Evolutionary conservation across 2,888 invertebrate genomes (phyloP), one percentile per base, ranked within the genome.

Genomic region (Cecidostiba fungosa): DNA sequence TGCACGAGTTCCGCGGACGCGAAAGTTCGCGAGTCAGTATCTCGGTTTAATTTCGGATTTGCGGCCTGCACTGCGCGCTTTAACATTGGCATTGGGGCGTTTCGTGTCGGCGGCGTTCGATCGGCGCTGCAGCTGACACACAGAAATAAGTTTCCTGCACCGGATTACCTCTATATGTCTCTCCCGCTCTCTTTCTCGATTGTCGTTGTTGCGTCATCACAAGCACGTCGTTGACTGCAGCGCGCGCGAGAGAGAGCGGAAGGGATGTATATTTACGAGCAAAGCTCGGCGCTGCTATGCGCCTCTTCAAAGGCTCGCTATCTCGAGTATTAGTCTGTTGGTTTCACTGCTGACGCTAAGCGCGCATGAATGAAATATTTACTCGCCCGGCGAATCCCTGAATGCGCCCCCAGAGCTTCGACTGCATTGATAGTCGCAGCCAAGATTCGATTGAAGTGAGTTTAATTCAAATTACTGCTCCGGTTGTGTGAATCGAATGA

Each of bases 61-160:
- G 76, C 43, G 23, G 14, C 3, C 66, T 47, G 43, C 26, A 3
- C 6, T 23, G n/a, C 29, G n/a, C 19, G 86, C 76, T 89, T 90
- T 89, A 90, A 89, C 91, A 90, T 90, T 91, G 91, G 88, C 90
- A 90, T 90, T 90, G 90, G 87, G 77, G 84, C 88, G 85, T 89
- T 88, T 87, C 87, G 72, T 83, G 73, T 84, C 79, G 84, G 86
- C 86, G 86, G 85, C 86, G 84, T 88, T 88, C 87, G 88, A 87
- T 89, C 76, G 70, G 59, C 19, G 54, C 74, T 3, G 66, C 79
- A 77, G 81, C 84, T 85, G 87, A 86, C 85, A 87, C n/a, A 5
- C 87, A 85, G 86, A 88, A 88, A 88, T 89, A 88, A 87, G 84
- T 87, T 86, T 80, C 85, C 85, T 8, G 62, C 8, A 16, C 1